Evolutionary conservation across 2,797 vertebrate species (phyloP).

Genomic region (Etheostoma perlongum): DNA sequence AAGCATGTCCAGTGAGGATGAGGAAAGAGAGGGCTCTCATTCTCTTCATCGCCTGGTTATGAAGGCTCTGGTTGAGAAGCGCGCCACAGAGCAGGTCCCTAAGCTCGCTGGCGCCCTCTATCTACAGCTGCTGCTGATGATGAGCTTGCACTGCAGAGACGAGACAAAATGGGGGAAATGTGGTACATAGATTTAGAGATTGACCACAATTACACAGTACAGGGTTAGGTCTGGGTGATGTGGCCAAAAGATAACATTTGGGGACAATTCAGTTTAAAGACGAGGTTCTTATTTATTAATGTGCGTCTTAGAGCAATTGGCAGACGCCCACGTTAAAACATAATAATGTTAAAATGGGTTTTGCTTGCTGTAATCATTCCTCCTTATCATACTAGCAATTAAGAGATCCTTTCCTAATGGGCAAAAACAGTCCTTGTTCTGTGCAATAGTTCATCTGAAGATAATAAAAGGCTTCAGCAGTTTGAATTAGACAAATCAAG

Average conservation of each 20-base stretch:
- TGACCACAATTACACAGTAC: neutral
- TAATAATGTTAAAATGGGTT: neutral
- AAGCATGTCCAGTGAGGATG: constrained; percentile 74
- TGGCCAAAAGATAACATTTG: neutral
- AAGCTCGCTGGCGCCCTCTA: constrained; percentile 84
- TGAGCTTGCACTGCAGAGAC: constrained; percentile 94
- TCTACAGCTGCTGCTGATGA: constrained; percentile 99
- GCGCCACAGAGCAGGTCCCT: constrained; percentile 64
- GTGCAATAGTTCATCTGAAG: neutral
- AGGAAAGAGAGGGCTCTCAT: constrained; percentile 74
- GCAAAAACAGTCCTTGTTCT: neutral
- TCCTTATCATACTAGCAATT: neutral
- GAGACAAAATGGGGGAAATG: constrained; percentile 45
- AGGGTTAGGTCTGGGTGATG: neutral
- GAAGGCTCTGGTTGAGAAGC: constrained; percentile 86
- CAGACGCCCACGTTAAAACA: neutral
- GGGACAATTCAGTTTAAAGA: neutral
- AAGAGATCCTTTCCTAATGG: neutral
- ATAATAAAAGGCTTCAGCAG: neutral
- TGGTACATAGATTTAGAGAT: neutral
- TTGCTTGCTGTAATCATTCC: neutral
- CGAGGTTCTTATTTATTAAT: neutral
- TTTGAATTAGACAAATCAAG: neutral
- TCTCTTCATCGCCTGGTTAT: constrained; percentile 74
- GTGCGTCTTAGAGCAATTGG: neutral